phyloP scores from a whole-genome alignment of 2,113 vertebrate species.

The Cinclus mexicanus region DNA sequence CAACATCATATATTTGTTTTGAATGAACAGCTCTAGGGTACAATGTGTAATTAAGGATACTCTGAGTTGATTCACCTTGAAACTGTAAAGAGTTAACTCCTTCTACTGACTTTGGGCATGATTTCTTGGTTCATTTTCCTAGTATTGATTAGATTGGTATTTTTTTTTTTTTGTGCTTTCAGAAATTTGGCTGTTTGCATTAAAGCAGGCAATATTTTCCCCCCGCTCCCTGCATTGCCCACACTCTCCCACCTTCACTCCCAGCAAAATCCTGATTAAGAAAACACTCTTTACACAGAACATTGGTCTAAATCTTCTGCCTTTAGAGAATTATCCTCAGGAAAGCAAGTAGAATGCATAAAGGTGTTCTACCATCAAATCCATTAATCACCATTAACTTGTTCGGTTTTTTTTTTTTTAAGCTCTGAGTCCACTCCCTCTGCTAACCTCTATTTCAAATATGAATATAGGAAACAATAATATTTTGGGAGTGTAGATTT shows the following conservation, averaged over 20 bases:
- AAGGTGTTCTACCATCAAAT: neutral
- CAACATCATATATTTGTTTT: neutral
- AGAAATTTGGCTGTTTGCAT: constrained; percentile 12
- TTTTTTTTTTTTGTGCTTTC: neutral
- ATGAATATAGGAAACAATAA: neutral
- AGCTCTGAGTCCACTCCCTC: neutral
- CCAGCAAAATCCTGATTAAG: neutral
- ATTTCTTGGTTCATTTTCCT: constrained; percentile 31
- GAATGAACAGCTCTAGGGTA: neutral
- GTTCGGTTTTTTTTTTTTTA: neutral
- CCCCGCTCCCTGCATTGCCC: fast-evolving
- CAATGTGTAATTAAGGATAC: neutral
- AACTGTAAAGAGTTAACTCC: neutral
- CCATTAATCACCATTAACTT: neutral
- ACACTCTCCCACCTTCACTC: neutral
- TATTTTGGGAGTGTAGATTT: neutral
- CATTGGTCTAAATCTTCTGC: neutral
- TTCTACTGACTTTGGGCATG: neutral
- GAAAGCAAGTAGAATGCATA: neutral
- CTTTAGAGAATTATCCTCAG: neutral
- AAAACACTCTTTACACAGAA: neutral
- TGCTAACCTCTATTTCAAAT: neutral
- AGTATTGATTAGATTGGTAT: neutral
- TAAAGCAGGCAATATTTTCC: neutral
- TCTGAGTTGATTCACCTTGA: neutral